Evolutionary conservation across 2,113 vertebrate species (phyloP), one percentile per base, ranked within the genome.

Genomic region (Urocolius indicus): DNA sequence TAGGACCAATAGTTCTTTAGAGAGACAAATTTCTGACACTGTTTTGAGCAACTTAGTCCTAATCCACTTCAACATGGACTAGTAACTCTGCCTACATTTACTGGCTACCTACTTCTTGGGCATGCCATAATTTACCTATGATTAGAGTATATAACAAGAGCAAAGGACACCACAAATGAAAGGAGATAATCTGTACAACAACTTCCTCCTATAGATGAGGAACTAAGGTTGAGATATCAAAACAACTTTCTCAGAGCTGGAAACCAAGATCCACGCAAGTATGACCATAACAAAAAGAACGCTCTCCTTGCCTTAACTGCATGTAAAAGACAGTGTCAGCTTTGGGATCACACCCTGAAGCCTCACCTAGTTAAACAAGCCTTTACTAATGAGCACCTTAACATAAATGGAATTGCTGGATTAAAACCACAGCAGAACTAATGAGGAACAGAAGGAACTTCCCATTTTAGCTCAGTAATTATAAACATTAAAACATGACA

Each of bases 401-500:
- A 54, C 1, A 2, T 71, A 72, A n/a, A 24, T 11, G 36, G 55
- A 75, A 68, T 38, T 34, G 43, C 46, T 2, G 4, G 19, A 78
- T 41, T 69, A 93, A 89, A 84, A 66, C 6, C 55, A 51, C 48
- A 62, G 51, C 55, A 88, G 52, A 90, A 68, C 67, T 88, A 73
- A 69, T 11, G 34, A 92, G 71, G 46, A 96, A 79, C 51, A 92
- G 86, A 90, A 95, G 59, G 38, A 54, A 67, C 59, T 74, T 86
- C 76, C 46, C 59, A 77, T 55, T 83, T 90, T 48, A 89, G 72
- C 43, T 84, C 63, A 59, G 6, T 66, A 65, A 93, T 62, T 54
- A 59, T 12, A 52, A 86, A 80, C 54, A n/a, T 54, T 76, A 91
- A 77, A 87, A 91, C 67, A 59, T 2, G 18, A 55, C 41, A 73